phyloP scores from a whole-genome alignment of 2,113 vertebrate genomes.

The Machaerirhynchus nigripectus region DNA sequence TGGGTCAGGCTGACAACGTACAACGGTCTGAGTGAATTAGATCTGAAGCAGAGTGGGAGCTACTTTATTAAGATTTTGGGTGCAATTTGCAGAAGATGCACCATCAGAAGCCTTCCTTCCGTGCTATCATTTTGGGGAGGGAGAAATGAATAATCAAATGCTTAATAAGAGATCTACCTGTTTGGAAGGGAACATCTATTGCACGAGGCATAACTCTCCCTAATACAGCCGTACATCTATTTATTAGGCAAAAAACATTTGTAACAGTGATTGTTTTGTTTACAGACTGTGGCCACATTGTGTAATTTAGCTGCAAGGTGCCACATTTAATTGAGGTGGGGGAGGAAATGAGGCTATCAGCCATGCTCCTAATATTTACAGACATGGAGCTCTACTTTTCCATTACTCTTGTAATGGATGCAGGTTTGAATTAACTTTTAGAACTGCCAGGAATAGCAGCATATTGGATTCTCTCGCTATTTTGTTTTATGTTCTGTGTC shows the following conservation, averaged over 20 bases:
- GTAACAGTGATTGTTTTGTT: constrained; percentile 20
- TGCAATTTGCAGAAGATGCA: background rate
- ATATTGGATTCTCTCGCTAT: constrained; percentile 14
- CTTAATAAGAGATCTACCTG: background rate
- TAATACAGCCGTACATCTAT: background rate
- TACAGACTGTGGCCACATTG: background rate
- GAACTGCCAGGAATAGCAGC: constrained; percentile 31
- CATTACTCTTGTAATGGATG: constrained; percentile 33
- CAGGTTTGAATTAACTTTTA: constrained; percentile 50
- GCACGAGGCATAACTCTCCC: background rate
- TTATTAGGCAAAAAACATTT: constrained; percentile 5
- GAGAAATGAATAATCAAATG: background rate
- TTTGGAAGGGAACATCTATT: background rate
- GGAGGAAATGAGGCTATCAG: constrained; percentile 12
- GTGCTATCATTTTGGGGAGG: background rate
- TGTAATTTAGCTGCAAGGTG: constrained; percentile 13
- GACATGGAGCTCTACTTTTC: constrained; percentile 28
- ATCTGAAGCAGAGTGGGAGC: constrained; percentile 17
- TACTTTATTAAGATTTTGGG: background rate
- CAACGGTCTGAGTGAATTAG: background rate
- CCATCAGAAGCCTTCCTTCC: background rate
- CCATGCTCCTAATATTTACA: constrained; percentile 22
- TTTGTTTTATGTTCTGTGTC: constrained; percentile 44
- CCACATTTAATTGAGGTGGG: constrained; percentile 20
- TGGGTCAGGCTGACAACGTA: background rate